Evolutionary conservation across 2,888 invertebrate species (phyloP).

Genomic region (Campoplex nolae): DNA sequence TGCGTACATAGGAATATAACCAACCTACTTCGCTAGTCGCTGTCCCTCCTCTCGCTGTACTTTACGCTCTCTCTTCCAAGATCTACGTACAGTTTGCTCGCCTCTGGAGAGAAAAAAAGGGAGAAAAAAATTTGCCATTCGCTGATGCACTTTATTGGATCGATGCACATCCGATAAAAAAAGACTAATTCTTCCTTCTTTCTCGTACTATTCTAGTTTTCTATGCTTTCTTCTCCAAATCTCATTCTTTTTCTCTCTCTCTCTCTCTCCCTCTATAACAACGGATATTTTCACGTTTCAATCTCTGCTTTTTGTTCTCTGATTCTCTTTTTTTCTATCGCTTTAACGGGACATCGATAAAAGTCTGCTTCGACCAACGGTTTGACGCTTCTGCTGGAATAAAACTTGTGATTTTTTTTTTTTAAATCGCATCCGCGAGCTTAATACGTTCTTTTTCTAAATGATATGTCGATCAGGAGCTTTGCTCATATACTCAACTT

Average conservation of each 20-base stretch:
- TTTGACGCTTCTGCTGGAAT: background rate
- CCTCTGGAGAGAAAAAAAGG: constrained; percentile 33
- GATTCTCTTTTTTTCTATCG: background rate
- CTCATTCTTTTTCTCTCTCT: background rate
- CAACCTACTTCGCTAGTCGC: constrained; percentile 36
- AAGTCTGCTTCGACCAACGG: background rate
- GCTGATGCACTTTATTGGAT: constrained; percentile 62
- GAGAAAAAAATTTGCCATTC: constrained; percentile 33
- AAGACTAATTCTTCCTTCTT: constrained; percentile 22
- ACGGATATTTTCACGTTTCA: constrained; percentile 23
- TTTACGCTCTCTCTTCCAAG: constrained; percentile 29
- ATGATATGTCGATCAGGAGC: background rate
- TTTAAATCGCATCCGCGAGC: constrained; percentile 7
- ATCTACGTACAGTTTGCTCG: constrained; percentile 61
- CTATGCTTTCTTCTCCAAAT: constrained; percentile 4
- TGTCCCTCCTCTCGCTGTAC: constrained; percentile 13
- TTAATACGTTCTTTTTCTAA: background rate
- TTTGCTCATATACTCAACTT: background rate
- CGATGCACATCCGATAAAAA: constrained; percentile 56
- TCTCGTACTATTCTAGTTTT: constrained; percentile 2
- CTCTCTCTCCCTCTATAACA: constrained; percentile 2
- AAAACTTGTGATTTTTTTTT: constrained; percentile 3
- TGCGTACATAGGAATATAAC: constrained; percentile 40
- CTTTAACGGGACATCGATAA: constrained; percentile 19
- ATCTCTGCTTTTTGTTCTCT: background rate